These are phyloP conservation scores for Syrrhaptes paradoxus DNA, from an alignment of 2,113 vertebrate genomes.

Conservation along the genomic window DNA sequence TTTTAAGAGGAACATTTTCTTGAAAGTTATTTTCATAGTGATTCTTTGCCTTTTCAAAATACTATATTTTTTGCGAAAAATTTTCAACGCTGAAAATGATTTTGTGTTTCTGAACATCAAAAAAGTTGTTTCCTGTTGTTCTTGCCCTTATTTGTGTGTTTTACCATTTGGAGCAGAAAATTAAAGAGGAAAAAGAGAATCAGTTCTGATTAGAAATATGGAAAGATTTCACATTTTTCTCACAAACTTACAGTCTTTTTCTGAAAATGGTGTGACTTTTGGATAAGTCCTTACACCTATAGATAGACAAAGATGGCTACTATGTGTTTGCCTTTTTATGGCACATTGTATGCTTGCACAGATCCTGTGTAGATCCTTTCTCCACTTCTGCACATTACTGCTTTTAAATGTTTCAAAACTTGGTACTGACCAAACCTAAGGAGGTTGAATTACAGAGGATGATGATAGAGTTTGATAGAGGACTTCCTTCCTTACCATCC, in stretches of 20 bases:
- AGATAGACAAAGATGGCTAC: not conserved
- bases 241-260: not conserved
- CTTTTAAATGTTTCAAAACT: not conserved
- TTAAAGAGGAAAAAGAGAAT: not conserved
- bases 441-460: not conserved
- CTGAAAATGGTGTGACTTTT: not conserved
- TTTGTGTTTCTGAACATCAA: not conserved
- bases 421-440: not conserved
- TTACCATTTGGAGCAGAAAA: not conserved
- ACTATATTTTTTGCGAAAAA: not conserved
- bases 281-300: not conserved
- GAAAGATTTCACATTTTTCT: not conserved
- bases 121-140: not conserved
- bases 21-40: not conserved
- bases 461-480: not conserved
- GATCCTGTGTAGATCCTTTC: not conserved
- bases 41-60: not conserved
- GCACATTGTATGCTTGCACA: not conserved
- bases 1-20: not conserved
- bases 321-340: not conserved
- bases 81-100: not conserved
- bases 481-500: not conserved
- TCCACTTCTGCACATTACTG: not conserved
- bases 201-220: not conserved
- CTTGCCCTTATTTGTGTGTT: not conserved